These are phyloP conservation scores for Pegoplata infirma DNA, from an alignment of 2,888 invertebrate genomes.

Conservation along the genomic window DNA sequence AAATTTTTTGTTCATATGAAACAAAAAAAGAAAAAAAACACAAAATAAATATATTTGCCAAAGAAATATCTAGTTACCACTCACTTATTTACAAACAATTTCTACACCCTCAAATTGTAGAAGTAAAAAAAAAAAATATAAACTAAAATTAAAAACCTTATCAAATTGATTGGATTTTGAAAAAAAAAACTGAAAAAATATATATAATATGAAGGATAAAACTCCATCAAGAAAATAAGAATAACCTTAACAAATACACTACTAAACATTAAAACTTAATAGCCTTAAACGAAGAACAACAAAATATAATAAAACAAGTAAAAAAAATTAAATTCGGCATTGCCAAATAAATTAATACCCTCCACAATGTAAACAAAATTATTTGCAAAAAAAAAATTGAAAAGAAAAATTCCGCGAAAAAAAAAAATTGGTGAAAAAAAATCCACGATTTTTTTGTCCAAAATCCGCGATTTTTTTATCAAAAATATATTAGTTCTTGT, in stretches of 20 bases:
- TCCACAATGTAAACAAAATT: no score
- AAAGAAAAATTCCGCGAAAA: no score
- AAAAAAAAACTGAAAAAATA: background rate
- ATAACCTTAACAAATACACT: constrained; percentile 6
- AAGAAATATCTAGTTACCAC: constrained; percentile 54
- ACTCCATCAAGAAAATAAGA: constrained; percentile 14
- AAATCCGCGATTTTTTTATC: no score
- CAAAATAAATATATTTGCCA: background rate
- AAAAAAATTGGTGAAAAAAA: no score
- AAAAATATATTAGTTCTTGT: no score
- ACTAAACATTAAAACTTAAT: constrained; percentile 43
- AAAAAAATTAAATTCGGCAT: no score
- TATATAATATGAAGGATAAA: background rate
- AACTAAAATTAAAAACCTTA: constrained; percentile 50
- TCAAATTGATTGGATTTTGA: constrained; percentile 58
- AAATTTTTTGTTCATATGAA: no score
- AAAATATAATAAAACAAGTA: constrained; percentile 17
- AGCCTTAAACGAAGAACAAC: constrained; percentile 31
- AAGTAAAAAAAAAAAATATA: constrained; percentile 16
- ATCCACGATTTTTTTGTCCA: no score
- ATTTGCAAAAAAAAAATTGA: no score
- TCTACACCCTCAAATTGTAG: constrained; percentile 38
- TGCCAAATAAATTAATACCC: no score
- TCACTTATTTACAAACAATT: constrained; percentile 44
- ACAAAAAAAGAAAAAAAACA: background rate